Conservation (phyloP, 2,797 vertebrate genomes). For the Busarellus nigricollis region DNA sequence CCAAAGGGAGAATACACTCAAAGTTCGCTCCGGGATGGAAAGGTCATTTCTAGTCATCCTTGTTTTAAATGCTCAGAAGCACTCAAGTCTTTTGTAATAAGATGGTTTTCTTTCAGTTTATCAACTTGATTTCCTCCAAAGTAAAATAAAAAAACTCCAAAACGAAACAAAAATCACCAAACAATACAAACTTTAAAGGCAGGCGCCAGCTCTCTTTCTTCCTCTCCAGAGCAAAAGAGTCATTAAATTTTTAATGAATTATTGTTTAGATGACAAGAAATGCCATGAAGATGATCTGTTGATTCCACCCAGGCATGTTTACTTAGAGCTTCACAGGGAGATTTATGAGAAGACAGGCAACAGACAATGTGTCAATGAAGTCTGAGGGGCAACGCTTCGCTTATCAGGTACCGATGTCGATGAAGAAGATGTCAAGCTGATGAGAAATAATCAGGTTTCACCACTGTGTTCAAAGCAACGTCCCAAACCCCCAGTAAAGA, state of each 20-base stretch:
- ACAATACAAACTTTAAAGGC: slow-evolving; percentile 34
- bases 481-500: not conserved
- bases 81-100: slow-evolving; percentile 29
- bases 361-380: not conserved
- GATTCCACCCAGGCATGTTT: slow-evolving; percentile 27
- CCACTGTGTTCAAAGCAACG: not conserved
- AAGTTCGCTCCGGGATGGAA: slow-evolving; percentile 49
- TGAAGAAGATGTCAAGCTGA: not conserved
- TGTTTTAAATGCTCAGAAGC: slow-evolving; percentile 57
- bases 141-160: not conserved
- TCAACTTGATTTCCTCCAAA: slow-evolving; percentile 28
- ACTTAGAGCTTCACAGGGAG: not conserved
- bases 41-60: slow-evolving; percentile 66
- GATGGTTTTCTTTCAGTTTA: slow-evolving; percentile 14
- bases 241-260: slow-evolving; percentile 63
- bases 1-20: slow-evolving; percentile 53
- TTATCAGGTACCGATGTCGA: not conserved
- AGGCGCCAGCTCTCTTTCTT: not conserved
- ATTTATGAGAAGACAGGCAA: not conserved
- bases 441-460: not conserved
- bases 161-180: not conserved
- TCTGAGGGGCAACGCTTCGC: rapidly evolving
- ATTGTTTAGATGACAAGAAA: slow-evolving; percentile 55
- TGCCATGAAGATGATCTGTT: slow-evolving; percentile 40
- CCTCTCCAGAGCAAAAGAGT: not conserved